These are phyloP conservation scores for Sigmodon hispidus DNA, from an alignment of 2,113 vertebrate genomes.

Conservation along the genomic window DNA sequence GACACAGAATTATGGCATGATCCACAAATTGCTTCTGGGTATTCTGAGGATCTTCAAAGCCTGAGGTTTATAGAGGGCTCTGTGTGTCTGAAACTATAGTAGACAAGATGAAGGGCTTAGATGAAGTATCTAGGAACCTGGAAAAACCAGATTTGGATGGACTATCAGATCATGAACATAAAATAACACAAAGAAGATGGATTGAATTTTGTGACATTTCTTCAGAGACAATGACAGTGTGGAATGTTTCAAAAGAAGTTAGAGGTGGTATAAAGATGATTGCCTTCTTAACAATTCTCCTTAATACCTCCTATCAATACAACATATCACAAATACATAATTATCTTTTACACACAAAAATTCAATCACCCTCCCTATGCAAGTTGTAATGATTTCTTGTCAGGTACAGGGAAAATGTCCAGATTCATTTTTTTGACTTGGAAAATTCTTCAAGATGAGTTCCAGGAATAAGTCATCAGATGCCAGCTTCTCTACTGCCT, in stretches of 20 bases:
- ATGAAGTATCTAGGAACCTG: background rate
- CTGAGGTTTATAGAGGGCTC: background rate
- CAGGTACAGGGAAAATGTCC: background rate
- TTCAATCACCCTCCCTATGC: background rate
- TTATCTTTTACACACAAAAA: conserved; percentile 34
- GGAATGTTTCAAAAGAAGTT: background rate
- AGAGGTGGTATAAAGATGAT: background rate
- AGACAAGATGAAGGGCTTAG: background rate
- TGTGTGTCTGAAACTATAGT: background rate
- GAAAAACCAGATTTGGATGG: background rate
- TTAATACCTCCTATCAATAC: background rate
- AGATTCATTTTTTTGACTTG: background rate
- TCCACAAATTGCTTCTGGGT: background rate
- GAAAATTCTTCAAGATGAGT: background rate
- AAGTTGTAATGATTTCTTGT: conserved; percentile 39
- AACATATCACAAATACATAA: background rate
- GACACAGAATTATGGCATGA: background rate
- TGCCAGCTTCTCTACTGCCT: background rate
- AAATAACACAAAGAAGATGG: background rate
- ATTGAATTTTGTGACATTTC: background rate
- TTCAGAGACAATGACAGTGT: background rate
- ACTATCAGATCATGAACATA: background rate
- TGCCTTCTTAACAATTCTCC: background rate
- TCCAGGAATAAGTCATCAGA: background rate
- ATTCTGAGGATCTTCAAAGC: background rate